Conservation (phyloP, 2,888 invertebrate genomes). For the Diabrotica balteata region DNA sequence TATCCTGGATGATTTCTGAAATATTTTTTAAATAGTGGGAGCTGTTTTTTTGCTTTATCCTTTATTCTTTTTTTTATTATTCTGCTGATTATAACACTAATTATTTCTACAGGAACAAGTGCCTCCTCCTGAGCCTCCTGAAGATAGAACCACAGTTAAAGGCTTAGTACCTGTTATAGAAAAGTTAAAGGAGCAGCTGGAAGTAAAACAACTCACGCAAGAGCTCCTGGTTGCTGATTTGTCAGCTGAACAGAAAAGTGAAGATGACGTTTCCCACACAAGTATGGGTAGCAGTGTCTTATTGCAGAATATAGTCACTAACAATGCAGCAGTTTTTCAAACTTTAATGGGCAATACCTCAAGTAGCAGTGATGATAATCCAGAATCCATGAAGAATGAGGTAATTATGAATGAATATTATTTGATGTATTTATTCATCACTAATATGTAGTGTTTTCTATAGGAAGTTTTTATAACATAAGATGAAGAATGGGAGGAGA, state of each 20-base stretch:
- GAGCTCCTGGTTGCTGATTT: conserved; percentile 45
- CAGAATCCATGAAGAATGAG: conserved; percentile 67
- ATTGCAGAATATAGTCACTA: conserved; percentile 67
- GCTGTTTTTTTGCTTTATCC: no score
- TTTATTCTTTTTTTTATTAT: no score
- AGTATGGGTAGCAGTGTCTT: conserved; percentile 39
- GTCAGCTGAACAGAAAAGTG: conserved; percentile 29
- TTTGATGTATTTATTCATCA: no score
- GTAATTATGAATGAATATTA: conserved; percentile 52
- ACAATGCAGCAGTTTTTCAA: conserved; percentile 71
- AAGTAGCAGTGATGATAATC: conserved; percentile 9
- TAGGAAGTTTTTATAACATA: no score
- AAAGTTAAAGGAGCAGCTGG: conserved; percentile 48
- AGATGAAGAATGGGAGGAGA: no score
- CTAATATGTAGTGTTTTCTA: no score
- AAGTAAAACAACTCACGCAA: conserved; percentile 46
- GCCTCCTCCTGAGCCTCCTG: conserved; percentile 20
- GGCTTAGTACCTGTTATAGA: conserved; percentile 41
- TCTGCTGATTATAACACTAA: not conserved
- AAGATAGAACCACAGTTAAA: conserved; percentile 22
- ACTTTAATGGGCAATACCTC: conserved; percentile 60
- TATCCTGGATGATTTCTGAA: no score
- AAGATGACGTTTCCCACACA: conserved; percentile 9
- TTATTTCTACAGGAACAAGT: conserved; percentile 23
- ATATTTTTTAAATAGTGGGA: no score